A percentile compares a stretch with the other conserved stretches of the same genome.
Evolutionary conservation across 2,888 invertebrate genomes (phyloP).

Genomic region (Amphiduros pacificus): DNA sequence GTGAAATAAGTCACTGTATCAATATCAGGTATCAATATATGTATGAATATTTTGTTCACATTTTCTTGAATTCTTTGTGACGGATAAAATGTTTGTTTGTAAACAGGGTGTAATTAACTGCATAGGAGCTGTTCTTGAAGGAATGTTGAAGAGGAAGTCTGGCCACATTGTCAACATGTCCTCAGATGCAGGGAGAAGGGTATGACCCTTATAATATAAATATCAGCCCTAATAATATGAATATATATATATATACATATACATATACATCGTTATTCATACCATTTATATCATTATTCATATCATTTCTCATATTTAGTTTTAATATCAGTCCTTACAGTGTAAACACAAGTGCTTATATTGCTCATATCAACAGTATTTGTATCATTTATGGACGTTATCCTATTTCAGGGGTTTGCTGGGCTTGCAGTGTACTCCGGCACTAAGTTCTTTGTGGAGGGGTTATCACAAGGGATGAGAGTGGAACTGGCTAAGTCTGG

Average conservation of each 20-base stretch:
- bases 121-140: constrained; percentile 55
- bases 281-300: no score
- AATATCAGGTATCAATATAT: no score
- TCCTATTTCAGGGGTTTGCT: constrained; percentile 49
- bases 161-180: constrained; percentile 61
- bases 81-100: no score
- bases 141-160: constrained; percentile 53
- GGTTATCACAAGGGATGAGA: constrained; percentile 57
- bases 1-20: no score
- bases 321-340: no score
- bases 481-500: constrained; percentile 53
- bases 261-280: no score
- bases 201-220: no score
- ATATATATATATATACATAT: no score
- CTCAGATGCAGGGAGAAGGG: constrained; percentile 59
- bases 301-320: no score
- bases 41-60: no score
- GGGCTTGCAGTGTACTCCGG: constrained; percentile 61
- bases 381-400: background rate
- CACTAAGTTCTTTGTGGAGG: constrained; percentile 61
- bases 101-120: constrained; percentile 59
- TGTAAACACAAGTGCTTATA: background rate
- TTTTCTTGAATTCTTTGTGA: no score
- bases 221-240: no score
- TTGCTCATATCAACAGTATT: background rate